phyloP scores from a whole-genome alignment of 2,888 invertebrate genomes.

The Chrysina gloriosa region DNA sequence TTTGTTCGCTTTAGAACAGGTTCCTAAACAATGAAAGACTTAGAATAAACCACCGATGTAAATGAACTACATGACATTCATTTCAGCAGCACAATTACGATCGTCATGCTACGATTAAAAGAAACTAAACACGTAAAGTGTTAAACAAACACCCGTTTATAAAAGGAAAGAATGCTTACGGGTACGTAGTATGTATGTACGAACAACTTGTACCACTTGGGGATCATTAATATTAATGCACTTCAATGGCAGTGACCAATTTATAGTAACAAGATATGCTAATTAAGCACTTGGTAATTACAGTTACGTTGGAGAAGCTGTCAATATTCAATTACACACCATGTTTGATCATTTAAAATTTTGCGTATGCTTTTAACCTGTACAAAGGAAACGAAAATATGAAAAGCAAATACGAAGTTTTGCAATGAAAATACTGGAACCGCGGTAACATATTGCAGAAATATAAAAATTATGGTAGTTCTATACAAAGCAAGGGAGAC shows the following conservation, averaged over 20 bases:
- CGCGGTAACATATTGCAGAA: too few relatives aligned
- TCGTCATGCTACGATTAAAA: constrained; percentile 7
- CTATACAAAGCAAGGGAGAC: too few relatives aligned
- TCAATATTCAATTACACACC: neutral
- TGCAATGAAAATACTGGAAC: too few relatives aligned
- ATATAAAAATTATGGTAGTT: too few relatives aligned
- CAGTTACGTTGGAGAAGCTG: constrained; percentile 13
- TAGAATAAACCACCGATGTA: constrained; percentile 13
- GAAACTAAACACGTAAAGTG: constrained; percentile 15
- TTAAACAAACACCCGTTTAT: constrained; percentile 12
- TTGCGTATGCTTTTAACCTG: neutral
- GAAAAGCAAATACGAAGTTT: neutral
- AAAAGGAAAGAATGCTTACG: constrained; percentile 6
- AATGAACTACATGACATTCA: neutral
- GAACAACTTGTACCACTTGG: constrained; percentile 16
- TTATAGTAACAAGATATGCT: constrained; percentile 29
- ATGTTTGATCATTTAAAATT: constrained; percentile 5
- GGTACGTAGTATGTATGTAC: too few relatives aligned
- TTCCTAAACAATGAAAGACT: neutral
- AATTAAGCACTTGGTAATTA: constrained; percentile 18
- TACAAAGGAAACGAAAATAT: neutral
- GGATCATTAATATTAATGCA: constrained; percentile 28
- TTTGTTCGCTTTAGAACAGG: neutral
- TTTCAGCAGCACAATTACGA: neutral
- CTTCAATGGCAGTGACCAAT: constrained; percentile 27